Percentiles rank a stretch among this genome's conserved stretches.
phyloP scores from a whole-genome alignment of 2,888 invertebrate species.

The Dolomedes plantarius region DNA sequence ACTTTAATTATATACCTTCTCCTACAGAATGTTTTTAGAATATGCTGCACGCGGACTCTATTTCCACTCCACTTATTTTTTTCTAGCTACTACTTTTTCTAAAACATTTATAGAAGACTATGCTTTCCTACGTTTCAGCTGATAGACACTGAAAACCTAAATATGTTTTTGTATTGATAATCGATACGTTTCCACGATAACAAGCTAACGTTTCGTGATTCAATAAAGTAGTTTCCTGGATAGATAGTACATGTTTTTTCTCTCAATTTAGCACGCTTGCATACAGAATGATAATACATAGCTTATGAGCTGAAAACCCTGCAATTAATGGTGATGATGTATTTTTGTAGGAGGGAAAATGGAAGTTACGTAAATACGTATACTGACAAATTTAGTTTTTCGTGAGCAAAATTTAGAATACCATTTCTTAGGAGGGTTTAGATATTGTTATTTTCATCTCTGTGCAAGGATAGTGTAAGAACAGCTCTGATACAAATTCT shows the following conservation, averaged over 20 bases:
- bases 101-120: background rate
- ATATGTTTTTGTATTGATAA: background rate
- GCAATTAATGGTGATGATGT: background rate
- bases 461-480: too few relatives aligned
- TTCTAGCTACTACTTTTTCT: too few relatives aligned
- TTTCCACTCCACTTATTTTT: too few relatives aligned
- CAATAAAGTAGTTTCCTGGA: background rate
- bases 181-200: background rate
- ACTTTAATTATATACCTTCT: background rate
- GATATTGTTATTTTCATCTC: too few relatives aligned
- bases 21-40: background rate
- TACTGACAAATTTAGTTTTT: too few relatives aligned
- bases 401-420: too few relatives aligned
- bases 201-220: background rate
- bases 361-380: background rate
- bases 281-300: background rate
- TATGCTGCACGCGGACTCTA: background rate
- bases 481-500: too few relatives aligned
- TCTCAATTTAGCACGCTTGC: background rate
- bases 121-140: background rate
- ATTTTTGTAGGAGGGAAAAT: background rate
- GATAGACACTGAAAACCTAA: background rate
- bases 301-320: background rate
- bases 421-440: too few relatives aligned
- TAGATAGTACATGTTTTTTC: background rate